These are phyloP conservation scores for Diorhabda elongata DNA, from an alignment of 1,140 invertebrate genomes.

Conservation along the genomic window DNA sequence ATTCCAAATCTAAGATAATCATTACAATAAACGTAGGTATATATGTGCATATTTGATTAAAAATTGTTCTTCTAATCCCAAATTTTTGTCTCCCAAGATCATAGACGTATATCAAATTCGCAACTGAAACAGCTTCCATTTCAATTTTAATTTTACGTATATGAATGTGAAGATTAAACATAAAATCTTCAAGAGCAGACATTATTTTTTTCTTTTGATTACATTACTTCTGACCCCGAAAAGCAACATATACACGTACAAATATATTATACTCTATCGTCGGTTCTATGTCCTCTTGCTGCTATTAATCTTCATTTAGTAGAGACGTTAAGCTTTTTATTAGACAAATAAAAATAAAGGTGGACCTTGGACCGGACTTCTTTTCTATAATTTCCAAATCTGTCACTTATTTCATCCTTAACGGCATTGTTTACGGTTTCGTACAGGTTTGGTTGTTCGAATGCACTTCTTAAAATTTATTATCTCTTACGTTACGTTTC, in stretches of 20 bases:
- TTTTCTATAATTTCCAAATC: conserved; percentile 20
- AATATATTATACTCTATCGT: conserved; percentile 6
- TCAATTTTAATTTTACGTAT: too few relatives aligned
- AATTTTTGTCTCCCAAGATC: too few relatives aligned
- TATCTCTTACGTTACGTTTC: not conserved
- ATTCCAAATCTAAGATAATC: too few relatives aligned
- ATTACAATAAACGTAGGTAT: too few relatives aligned
- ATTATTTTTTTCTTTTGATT: not conserved
- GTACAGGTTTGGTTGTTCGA: not conserved
- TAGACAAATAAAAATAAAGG: conserved; percentile 16
- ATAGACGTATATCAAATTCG: too few relatives aligned
- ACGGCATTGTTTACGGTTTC: conserved; percentile 20
- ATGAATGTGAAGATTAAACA: too few relatives aligned
- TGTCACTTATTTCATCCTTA: conserved; percentile 21
- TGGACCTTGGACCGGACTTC: conserved; percentile 13
- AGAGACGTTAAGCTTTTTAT: conserved; percentile 14
- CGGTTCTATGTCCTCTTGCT: not conserved
- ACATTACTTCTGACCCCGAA: not conserved
- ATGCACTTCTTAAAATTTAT: conserved; percentile 8
- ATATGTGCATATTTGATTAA: too few relatives aligned
- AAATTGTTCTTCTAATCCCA: too few relatives aligned
- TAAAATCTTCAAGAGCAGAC: not conserved
- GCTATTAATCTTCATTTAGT: conserved; percentile 12
- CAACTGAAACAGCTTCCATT: too few relatives aligned
- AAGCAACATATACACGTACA: not conserved